phyloP scores from a whole-genome alignment of 2,113 vertebrate species.

The Protobothrops flavoviridis region DNA sequence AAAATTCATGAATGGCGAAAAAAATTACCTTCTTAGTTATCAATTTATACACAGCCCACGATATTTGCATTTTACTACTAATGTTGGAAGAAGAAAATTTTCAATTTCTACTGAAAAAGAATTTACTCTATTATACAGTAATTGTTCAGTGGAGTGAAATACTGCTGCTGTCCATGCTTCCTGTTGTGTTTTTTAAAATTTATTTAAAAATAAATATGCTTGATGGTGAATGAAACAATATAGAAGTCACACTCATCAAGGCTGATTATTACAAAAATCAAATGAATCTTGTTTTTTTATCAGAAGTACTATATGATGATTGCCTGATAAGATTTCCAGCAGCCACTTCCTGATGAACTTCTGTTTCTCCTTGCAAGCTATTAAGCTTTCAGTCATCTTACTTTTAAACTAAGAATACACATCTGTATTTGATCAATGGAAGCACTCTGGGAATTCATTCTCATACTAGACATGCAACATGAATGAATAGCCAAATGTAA shows the following conservation, averaged over 20 bases:
- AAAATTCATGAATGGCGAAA: background rate
- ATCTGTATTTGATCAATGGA: background rate
- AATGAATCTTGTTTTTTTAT: background rate
- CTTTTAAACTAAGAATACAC: background rate
- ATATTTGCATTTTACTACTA: background rate
- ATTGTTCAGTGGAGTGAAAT: background rate
- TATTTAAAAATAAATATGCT: background rate
- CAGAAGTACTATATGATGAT: background rate
- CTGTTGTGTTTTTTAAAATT: background rate
- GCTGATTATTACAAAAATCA: background rate
- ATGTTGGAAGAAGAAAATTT: background rate
- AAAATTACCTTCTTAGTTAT: background rate
- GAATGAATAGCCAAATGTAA: background rate
- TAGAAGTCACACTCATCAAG: background rate
- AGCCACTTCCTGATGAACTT: background rate
- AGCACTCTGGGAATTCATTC: background rate
- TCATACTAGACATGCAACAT: background rate
- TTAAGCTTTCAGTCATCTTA: background rate
- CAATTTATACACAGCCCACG: background rate
- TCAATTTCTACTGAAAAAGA: background rate
- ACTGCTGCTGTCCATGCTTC: background rate
- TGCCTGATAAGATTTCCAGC: background rate
- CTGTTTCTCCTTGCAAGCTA: background rate
- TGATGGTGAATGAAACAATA: background rate
- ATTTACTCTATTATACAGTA: background rate